Evolutionary conservation across 23 tunicate species (phyloP).

Genomic region (Styela clava): DNA sequence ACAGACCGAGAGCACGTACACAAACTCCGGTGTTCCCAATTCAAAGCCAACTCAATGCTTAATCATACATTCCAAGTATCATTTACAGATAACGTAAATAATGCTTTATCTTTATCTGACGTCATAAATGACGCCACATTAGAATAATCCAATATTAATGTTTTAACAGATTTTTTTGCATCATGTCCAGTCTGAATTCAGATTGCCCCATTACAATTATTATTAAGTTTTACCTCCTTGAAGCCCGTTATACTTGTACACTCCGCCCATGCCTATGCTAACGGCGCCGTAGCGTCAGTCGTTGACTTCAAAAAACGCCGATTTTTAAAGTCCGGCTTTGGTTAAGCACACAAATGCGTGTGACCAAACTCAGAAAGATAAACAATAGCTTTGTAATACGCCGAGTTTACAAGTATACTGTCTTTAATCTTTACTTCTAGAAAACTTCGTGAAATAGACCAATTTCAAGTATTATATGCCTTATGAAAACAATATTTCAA

Average conservation of each 20-base stretch:
- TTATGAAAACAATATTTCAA: too few relatives aligned
- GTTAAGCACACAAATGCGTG: neutral
- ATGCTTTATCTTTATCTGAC: too few relatives aligned
- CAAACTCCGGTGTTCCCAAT: neutral
- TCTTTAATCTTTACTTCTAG: too few relatives aligned
- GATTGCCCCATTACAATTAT: too few relatives aligned
- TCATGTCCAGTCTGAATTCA: too few relatives aligned
- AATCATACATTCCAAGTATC: too few relatives aligned
- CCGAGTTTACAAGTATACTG: neutral
- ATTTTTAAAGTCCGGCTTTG: neutral
- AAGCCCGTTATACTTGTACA: neutral
- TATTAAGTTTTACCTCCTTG: neutral
- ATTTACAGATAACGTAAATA: too few relatives aligned
- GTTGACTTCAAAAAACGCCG: neutral
- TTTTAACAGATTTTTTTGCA: too few relatives aligned
- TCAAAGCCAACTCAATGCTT: too few relatives aligned
- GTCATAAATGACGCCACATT: neutral
- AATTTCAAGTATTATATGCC: too few relatives aligned
- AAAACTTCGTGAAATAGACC: too few relatives aligned
- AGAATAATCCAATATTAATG: neutral
- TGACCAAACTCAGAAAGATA: neutral
- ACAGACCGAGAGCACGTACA: neutral
- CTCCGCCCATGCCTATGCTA: neutral
- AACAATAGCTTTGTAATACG: neutral
- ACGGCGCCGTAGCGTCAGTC: neutral